Evolutionary conservation across 2,888 invertebrate genomes (phyloP), one percentile per base, ranked within the genome.

Genomic region (Volucella bombylans): DNA sequence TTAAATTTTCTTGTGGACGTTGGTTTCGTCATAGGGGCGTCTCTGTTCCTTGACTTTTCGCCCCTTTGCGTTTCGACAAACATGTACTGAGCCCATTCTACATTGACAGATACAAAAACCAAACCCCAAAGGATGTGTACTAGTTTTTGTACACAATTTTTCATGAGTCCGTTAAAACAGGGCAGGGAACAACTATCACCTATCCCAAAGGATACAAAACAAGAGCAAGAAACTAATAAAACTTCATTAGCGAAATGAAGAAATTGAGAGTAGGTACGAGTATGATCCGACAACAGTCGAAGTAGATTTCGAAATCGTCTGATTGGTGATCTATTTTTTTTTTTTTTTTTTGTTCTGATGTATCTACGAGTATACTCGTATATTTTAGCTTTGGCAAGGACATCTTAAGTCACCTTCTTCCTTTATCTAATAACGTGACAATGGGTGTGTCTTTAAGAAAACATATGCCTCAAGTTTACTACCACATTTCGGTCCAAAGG

Each of bases 91-190:
- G 39, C 73, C 73, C 67, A 23, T 57, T 72, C 73, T 68, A 43
- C 80, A 68, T 73, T 41, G 61, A 80, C 83, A 62, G 80, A 80
- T 80, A 80, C 49, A 82, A 69, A 79, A 65, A 69, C 68, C 62
- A 74, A 79, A 64, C 61, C 83, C 83, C 83, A 71, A 57, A 80
- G 80, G 83, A 83, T 80, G 74, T 83, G 83, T 80, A 74, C 83
- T 74, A 83, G 83, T 83, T 83, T 71, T 74, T 83, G 80, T 71
- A 67, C 80, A 80, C 83, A n/a, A 83, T 71, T 79, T 83, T 80
- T 80, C 73, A 74, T 71, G 43, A 71, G 59, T 64, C 79, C 18
- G 23, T 39, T 39, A 8, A 14, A 39, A 12, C 8, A 14, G 47
- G 3, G 38, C 11, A 45, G 39, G 23, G 23, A 65, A 59, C 52